Conservation (phyloP, 1,140 invertebrate genomes). For the Zophobas atratus region DNA sequence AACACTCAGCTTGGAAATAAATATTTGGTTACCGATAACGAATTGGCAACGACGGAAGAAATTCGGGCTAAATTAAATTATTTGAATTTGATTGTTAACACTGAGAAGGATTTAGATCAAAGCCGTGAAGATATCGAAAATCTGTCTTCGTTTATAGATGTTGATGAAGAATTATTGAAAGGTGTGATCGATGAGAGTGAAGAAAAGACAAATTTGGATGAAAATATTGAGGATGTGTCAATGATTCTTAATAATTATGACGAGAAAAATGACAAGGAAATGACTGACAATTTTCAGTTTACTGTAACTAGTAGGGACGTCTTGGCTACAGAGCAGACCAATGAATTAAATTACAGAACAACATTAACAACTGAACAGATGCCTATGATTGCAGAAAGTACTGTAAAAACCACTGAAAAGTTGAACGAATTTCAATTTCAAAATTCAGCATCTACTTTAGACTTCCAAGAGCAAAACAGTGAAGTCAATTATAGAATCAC, state of each 20-base stretch:
- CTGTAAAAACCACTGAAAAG: too few relatives aligned
- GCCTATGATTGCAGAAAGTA: too few relatives aligned
- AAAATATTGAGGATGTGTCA: neutral
- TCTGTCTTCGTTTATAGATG: constrained; percentile 22
- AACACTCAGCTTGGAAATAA: neutral
- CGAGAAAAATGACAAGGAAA: neutral
- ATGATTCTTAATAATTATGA: neutral
- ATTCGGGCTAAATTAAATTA: neutral
- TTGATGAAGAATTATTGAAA: constrained; percentile 30
- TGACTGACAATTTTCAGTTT: neutral
- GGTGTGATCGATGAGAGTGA: neutral
- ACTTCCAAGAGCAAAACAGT: too few relatives aligned
- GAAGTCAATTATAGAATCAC: too few relatives aligned
- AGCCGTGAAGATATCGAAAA: constrained; percentile 31
- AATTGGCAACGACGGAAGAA: neutral
- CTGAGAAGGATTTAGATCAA: neutral
- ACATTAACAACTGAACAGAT: too few relatives aligned
- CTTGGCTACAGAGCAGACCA: too few relatives aligned
- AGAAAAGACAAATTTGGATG: neutral
- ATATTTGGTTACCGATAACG: neutral
- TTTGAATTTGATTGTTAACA: neutral
- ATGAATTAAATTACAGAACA: too few relatives aligned
- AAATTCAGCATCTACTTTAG: too few relatives aligned
- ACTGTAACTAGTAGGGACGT: too few relatives aligned
- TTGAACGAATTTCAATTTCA: too few relatives aligned